Percentiles rank a stretch among this genome's conserved stretches.
phyloP scores from a whole-genome alignment of 2,113 vertebrate genomes.

The Leucosticte australis region DNA sequence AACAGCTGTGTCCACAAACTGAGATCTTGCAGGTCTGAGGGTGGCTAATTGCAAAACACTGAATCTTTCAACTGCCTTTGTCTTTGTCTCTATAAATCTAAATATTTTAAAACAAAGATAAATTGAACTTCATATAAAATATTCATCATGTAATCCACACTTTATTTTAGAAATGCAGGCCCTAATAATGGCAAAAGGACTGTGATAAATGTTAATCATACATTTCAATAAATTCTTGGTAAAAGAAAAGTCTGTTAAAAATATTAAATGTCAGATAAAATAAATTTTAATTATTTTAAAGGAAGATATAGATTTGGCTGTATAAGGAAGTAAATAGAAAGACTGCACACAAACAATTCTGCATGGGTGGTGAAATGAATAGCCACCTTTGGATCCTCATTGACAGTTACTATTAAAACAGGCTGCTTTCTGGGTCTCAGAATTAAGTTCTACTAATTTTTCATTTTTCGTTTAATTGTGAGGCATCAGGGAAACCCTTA shows the following conservation, averaged over 20 bases:
- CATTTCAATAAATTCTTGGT: not conserved
- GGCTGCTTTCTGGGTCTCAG: not conserved
- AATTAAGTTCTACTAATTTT: not conserved
- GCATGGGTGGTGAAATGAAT: not conserved
- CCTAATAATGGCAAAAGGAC: not conserved
- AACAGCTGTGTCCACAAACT: not conserved
- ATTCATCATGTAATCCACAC: not conserved
- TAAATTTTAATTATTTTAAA: not conserved
- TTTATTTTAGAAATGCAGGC: not conserved
- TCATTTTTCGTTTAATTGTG: not conserved
- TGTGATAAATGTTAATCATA: not conserved
- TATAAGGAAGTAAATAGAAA: not conserved
- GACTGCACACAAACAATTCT: not conserved
- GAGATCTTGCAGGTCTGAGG: not conserved
- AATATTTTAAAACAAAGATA: not conserved
- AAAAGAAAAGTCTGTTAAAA: not conserved
- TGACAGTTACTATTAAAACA: not conserved
- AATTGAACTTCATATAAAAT: not conserved
- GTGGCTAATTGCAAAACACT: not conserved
- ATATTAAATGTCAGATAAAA: not conserved
- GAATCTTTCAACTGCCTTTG: not conserved
- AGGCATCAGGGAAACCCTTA: not conserved
- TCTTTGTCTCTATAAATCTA: not conserved
- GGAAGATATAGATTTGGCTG: not conserved
- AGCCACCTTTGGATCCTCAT: not conserved